Conservation (phyloP, 2,113 vertebrate genomes). For the Lichenostomus cassidix region DNA sequence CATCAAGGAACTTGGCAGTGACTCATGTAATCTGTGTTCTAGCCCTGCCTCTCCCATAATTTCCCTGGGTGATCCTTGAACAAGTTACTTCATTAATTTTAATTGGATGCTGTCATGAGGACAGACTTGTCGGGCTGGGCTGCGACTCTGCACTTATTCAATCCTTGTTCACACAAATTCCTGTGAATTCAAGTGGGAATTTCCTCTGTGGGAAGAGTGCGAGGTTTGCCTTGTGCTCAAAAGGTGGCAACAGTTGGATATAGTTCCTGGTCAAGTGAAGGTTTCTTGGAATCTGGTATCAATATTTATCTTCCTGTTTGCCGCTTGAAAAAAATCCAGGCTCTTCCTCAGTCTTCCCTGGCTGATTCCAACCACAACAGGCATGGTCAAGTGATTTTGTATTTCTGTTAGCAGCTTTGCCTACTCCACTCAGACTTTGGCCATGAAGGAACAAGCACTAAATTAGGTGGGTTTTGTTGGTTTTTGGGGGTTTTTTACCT, state of each 20-base stretch:
- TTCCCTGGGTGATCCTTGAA: constrained; percentile 11
- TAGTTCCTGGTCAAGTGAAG: neutral
- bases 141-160: neutral
- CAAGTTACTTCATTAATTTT: constrained; percentile 45
- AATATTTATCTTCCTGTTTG: neutral
- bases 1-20: neutral
- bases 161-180: neutral
- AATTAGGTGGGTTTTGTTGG: neutral
- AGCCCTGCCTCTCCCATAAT: neutral
- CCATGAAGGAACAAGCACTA: neutral
- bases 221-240: neutral
- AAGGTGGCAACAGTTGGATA: neutral
- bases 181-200: neutral
- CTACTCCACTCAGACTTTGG: neutral
- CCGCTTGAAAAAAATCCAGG: neutral
- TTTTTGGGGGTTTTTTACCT: neutral
- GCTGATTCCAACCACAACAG: neutral
- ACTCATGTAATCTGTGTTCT: neutral
- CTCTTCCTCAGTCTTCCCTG: neutral
- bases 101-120: constrained; percentile 20
- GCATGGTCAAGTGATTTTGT: neutral
- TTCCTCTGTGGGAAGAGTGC: neutral
- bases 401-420: neutral
- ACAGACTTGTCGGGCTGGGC: neutral
- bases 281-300: neutral